phyloP scores from a whole-genome alignment of 1,140 invertebrate genomes.

The Chelonus insularis region DNA sequence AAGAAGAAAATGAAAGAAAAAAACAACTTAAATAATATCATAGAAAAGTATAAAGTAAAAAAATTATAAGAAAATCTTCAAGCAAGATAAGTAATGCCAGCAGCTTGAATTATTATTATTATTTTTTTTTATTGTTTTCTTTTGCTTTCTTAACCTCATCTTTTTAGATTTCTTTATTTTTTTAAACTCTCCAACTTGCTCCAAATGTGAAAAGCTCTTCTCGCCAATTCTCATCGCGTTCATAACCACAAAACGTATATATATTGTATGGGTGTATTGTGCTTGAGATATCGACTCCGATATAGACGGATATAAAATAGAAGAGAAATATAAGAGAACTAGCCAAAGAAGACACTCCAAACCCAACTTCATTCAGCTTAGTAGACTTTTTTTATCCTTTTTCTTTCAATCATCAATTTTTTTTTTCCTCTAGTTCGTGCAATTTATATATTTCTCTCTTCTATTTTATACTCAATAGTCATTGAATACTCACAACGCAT shows the following conservation, averaged over 20 bases:
- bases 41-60: background rate
- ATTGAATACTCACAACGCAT: no score
- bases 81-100: conserved; percentile 4
- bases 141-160: background rate
- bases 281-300: background rate
- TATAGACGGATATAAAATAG: no score
- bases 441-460: no score
- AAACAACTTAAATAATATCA: conserved; percentile 20
- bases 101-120: background rate
- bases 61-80: conserved; percentile 3
- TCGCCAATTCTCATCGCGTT: conserved; percentile 17
- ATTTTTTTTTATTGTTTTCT: background rate
- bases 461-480: no score
- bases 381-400: no score
- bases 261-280: conserved; percentile 9
- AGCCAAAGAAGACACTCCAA: no score
- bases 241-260: conserved; percentile 12
- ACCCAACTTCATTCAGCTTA: no score
- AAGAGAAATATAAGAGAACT: no score
- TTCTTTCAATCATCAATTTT: no score
- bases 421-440: no score
- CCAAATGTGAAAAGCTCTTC: conserved; percentile 1
- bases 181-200: background rate
- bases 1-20: conserved; percentile 7
- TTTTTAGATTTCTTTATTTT: background rate